Evolutionary conservation across 2,888 invertebrate species (phyloP), one percentile per base, ranked within the genome.

Genomic region (Ceramica pisi): DNA sequence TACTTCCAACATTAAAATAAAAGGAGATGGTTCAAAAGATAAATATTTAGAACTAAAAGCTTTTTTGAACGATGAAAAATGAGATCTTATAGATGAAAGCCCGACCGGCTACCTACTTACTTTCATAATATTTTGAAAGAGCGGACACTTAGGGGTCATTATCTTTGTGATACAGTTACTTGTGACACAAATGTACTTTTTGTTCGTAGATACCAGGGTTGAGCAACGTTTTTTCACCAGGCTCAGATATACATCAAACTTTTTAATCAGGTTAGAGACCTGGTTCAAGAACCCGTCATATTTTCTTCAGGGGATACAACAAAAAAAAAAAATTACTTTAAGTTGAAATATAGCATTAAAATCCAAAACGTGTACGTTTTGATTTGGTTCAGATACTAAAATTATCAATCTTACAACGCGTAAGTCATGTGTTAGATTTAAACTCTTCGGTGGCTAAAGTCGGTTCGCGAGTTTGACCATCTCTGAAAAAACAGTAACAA

Each of bases 41-140:
- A 85, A 85, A 83, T 74, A 80, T 83, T 81, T 71, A 62, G 68
- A 78, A 72, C 78, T 82, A 71, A 83, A 75, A 80, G 71, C 74
- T 82, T 74, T 69, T 84, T 80, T 56, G 72, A 80, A 75, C 51
- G 75, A 66, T 85, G 79, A 77, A 82, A 84, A 85, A 82, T 85
- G 78, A 77, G 75, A 85, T 81, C 78, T 71, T 26, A 26, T 48
- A 82, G 75, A 82, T 75, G 78, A 75, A 76, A 82, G 78, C 63
- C 21, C 38, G 23, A 21, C 59, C 63, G 67, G 57, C 67, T 76
- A 14, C 14, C 41, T 41, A 66, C 82, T 71, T 67, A 76, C 82
- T 85, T 85, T 85, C 83, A 80, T 75, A 85, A 82, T 76, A 85
- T 84, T 85, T 85, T 84, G 75, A 84, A 85, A 82, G 80, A 85